phyloP scores from a whole-genome alignment of 1,140 invertebrate species.

The Drosophila kikkawai region DNA sequence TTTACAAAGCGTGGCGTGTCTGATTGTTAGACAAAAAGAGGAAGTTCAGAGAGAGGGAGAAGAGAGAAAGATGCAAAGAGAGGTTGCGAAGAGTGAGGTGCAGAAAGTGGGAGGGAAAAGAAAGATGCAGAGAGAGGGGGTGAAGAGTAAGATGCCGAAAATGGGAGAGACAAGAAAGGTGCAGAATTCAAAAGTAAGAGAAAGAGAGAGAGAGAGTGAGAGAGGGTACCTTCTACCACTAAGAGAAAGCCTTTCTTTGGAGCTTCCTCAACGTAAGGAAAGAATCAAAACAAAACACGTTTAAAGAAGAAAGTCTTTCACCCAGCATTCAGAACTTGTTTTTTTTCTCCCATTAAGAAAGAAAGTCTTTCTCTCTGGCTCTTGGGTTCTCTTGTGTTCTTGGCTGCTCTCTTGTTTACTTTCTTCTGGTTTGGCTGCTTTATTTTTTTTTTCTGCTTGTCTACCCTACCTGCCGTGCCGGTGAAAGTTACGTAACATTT shows the following conservation, averaged over 20 bases:
- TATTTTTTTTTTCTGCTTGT: slow-evolving; percentile 33
- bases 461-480: slow-evolving; percentile 50
- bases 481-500: slow-evolving; percentile 79
- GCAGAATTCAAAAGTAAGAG: not conserved
- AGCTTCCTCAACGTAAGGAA: slow-evolving; percentile 19
- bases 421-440: slow-evolving; percentile 56
- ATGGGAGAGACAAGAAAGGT: not conserved
- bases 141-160: not conserved
- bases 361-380: slow-evolving; percentile 26
- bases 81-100: too few species aligned
- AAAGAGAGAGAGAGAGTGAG: not conserved
- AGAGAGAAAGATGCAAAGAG: not conserved
- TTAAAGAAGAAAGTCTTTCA: slow-evolving; percentile 61
- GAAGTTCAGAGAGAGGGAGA: not conserved
- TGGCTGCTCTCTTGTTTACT: slow-evolving; percentile 59
- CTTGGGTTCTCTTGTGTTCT: slow-evolving; percentile 18
- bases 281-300: slow-evolving; percentile 43
- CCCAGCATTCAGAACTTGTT: slow-evolving; percentile 13
- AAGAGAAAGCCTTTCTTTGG: slow-evolving; percentile 52
- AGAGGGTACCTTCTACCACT: not conserved
- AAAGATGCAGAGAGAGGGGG: not conserved
- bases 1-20: slow-evolving; percentile 59
- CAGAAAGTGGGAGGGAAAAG: not conserved
- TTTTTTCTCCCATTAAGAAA: slow-evolving; percentile 8
- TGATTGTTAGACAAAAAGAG: slow-evolving; percentile 15